phyloP scores from a whole-genome alignment of 2,113 vertebrate species.

The Ameiurus melas region DNA sequence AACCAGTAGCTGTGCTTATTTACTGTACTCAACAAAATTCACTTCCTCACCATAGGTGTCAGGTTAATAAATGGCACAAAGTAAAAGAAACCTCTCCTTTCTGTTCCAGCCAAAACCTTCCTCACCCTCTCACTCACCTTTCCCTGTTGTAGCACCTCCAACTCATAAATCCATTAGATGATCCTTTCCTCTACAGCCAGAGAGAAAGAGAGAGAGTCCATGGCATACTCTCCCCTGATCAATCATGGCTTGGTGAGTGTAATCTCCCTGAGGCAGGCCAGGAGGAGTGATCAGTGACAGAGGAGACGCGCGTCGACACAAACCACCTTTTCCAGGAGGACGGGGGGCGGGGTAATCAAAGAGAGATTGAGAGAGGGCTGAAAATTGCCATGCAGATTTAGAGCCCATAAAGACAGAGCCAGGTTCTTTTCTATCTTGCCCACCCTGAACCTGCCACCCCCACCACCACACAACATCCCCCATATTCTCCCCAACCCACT shows the following conservation, averaged over 20 bases:
- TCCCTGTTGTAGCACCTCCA: conserved; percentile 45
- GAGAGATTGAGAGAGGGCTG: conserved; percentile 63
- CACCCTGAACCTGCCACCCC: background rate
- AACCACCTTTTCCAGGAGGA: conserved; percentile 66
- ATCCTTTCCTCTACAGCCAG: conserved; percentile 37
- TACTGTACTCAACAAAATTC: conserved; percentile 8
- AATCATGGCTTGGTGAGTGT: conserved; percentile 65
- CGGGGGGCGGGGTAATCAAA: conserved; percentile 68
- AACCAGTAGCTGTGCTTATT: background rate
- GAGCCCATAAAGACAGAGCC: conserved; percentile 67
- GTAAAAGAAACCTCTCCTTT: conserved; percentile 36
- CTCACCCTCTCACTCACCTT: conserved; percentile 23
- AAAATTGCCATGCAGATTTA: conserved; percentile 79
- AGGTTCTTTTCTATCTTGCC: conserved; percentile 53
- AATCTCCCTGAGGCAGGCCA: conserved; percentile 66
- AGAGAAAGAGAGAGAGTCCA: conserved; percentile 57
- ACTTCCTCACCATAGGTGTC: background rate
- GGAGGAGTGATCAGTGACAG: conserved; percentile 71
- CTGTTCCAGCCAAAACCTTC: conserved; percentile 11
- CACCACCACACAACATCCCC: conserved; percentile 6
- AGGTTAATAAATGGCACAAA: conserved; percentile 3
- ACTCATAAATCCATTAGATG: conserved; percentile 54
- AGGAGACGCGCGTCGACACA: conserved; percentile 68
- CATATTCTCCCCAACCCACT: conserved; percentile 30
- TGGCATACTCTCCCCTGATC: conserved; percentile 66